Base-by-base conservation (phyloP, 2,797 vertebrate species). In the Myoxocephalus aenaeus region DNA sequence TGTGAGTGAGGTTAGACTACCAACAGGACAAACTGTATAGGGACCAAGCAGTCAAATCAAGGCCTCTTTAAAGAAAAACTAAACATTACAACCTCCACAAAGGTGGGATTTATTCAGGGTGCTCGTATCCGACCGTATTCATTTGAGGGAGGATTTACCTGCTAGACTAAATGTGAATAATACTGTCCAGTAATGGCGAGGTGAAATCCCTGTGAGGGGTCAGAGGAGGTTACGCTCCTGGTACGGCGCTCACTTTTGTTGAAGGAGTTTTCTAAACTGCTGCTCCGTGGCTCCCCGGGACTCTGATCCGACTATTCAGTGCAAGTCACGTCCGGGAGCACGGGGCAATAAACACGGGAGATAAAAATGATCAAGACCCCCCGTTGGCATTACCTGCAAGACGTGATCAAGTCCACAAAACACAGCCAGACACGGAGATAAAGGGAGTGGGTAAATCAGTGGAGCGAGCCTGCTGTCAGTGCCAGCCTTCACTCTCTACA, bases 301-400 rank as follows among this genome's bases (percentile, higher is more conserved):
- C 22, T 32, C 34, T 34, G 25, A 15, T 27, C 69, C 63, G 34
- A 20, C 32, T 77, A 38, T 51, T 73, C 25, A 38, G 63, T 77
- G 63, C 74, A 66, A 80, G 79, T 81, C 84, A 84, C 70, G 57
- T 84, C 59, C 57, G 12, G 2, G 50, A 84, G 40, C 68, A 65
- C 1, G 20, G 29, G 58, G 79, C 76, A 70, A 78, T 86, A 89
- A 88, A 85, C 66, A 75, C 0, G 36, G 67, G 64, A 77, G 73
- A 90, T 87, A 85, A 87, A 91, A 91, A 86, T 87, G 75, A 89
- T 85, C 79, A 78, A 87, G 70, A 65, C 67, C 34, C 77, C 70
- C 70, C 1, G 14, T 32, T 75, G 86, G 77, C 79, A 73, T 74
- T 53, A 87, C 75, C 83, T 79, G 81, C 54, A 22, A 70, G 83